Evolutionary conservation across 2,113 vertebrate species (phyloP), one percentile per base, ranked within the genome.

Genomic region (Psittacara wagleri): DNA sequence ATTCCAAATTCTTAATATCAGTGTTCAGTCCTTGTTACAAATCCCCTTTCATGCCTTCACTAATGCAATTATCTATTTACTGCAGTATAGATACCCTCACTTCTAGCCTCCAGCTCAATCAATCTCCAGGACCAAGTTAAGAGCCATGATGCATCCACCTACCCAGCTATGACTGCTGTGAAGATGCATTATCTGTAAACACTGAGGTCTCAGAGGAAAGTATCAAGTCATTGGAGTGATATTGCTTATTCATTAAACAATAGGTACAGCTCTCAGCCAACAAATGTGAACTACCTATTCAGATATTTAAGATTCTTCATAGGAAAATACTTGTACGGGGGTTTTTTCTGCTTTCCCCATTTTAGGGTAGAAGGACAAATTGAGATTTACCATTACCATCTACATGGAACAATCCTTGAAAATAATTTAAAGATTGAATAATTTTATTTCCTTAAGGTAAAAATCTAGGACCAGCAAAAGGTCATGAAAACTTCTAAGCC

Each of bases 101-200:
- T 48, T 49, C 68, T 24, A 7, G 20, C 6, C 13, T 37, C 23
- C 67, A 54, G 52, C 10, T 52, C 86, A 35, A 2, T 18, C 17
- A 31, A 2, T 7, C 31, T 25, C 59, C 20, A 1, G 2, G 29
- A 54, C 33, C 80, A 43, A 66, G n/a, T 35, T 23, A 24, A 19
- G 2, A 14, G n/a, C 11, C 29, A 18, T 3, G 31, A 13, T 14
- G 15, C 6, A 23, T 12, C 8, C 27, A 39, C 19, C 57, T 5
- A 8, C 35, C 39, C 49, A 72, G 49, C 11, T 16, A 9, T 3
- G 43, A 11, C 41, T 25, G 10, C 28, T 10, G 15, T 20, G 35
- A 19, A 43, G 19, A 0, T 11, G 11, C n/a, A n/a, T 14, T 63
- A 22, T 1, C 13, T 35, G 24, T 4, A 61, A 55, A 17, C n/a